Conservation (phyloP, 2,888 invertebrate species). For the Pegoplata infirma region DNA sequence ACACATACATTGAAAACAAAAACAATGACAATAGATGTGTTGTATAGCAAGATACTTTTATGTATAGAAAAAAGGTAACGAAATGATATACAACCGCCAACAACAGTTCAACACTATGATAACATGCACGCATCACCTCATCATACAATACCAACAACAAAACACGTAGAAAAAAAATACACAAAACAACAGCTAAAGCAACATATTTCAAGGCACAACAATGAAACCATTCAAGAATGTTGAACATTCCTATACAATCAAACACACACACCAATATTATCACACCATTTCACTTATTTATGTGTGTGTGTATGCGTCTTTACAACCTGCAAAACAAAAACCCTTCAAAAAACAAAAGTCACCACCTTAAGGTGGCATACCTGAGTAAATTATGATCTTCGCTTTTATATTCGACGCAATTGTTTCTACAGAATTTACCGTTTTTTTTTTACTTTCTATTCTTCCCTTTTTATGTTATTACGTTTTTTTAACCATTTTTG, state of each 20-base stretch:
- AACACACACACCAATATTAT: background rate
- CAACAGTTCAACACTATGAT: constrained; percentile 22
- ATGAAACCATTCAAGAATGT: constrained; percentile 23
- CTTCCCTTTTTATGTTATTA: background rate
- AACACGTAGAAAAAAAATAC: background rate
- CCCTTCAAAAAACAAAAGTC: background rate
- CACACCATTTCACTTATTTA: background rate
- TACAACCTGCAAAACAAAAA: background rate
- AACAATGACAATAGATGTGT: background rate
- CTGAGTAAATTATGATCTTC: constrained; percentile 32
- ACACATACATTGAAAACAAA: background rate
- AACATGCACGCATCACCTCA: constrained; percentile 29
- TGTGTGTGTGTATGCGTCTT: too few relatives aligned
- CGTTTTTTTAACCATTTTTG: constrained; percentile 13
- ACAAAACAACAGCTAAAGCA: constrained; percentile 1
- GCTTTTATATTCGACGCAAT: constrained; percentile 16
- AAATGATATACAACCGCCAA: constrained; percentile 41
- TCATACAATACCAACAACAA: constrained; percentile 15
- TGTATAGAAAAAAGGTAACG: constrained; percentile 4
- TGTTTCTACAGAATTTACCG: constrained; percentile 11
- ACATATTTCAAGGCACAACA: constrained; percentile 19
- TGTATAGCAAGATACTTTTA: background rate
- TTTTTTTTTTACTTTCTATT: background rate
- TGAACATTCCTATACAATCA: background rate
- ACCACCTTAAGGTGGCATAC: constrained; percentile 36